Conservation (phyloP, 2,888 invertebrate genomes). For the Palloptera scutellata region DNA sequence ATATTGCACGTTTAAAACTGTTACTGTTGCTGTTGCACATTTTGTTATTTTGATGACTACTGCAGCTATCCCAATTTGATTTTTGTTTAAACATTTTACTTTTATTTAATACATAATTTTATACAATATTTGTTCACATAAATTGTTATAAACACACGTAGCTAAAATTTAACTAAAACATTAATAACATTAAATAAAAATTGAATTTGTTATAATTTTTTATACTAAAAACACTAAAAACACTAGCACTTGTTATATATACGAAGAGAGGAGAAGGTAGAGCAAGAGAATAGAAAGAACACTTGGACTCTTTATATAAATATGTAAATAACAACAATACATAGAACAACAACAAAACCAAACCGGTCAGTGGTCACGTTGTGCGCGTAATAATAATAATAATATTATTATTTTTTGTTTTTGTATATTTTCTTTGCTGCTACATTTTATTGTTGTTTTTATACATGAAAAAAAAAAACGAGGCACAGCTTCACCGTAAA, state of each 20-base stretch:
- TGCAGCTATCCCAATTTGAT: background rate
- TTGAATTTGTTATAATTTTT: no score
- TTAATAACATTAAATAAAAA: no score
- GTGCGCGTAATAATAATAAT: constrained; percentile 20
- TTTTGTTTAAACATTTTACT: background rate
- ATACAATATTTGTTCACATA: no score
- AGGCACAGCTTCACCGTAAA: background rate
- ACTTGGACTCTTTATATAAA: no score
- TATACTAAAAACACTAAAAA: no score
- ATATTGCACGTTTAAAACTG: background rate
- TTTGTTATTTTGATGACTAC: background rate
- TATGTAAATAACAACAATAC: no score
- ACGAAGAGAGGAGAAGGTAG: background rate
- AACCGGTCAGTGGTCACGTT: constrained; percentile 44
- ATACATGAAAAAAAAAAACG: background rate
- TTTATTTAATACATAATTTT: background rate
- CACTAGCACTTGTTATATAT: background rate
- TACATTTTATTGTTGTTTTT: constrained; percentile 24
- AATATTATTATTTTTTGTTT: constrained; percentile 19
- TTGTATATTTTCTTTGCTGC: constrained; percentile 16
- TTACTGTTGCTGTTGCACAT: background rate
- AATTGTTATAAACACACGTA: no score
- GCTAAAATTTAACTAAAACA: no score
- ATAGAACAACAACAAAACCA: background rate
- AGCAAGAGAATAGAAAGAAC: background rate